phyloP scores from a whole-genome alignment of 2,888 invertebrate species.

The Phortica magna region DNA sequence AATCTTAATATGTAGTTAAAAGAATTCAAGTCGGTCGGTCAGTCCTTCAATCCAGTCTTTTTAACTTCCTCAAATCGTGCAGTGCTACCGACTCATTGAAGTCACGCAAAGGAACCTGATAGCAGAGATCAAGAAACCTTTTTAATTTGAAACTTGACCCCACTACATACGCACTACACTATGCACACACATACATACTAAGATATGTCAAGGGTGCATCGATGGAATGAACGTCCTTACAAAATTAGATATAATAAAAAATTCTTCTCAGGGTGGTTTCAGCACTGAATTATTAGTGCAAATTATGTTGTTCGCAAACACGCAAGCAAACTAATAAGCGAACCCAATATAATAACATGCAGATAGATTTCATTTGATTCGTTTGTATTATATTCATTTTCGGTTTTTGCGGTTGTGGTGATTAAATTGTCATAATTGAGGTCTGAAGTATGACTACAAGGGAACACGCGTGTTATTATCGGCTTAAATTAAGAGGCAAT shows the following conservation, averaged over 20 bases:
- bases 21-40: too few species aligned
- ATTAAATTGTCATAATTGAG: slow-evolving; percentile 73
- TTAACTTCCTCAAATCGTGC: not conserved
- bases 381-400: slow-evolving; percentile 30
- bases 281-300: slow-evolving; percentile 28
- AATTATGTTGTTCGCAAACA: slow-evolving; percentile 30
- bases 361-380: slow-evolving; percentile 22
- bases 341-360: slow-evolving; percentile 7
- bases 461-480: slow-evolving; percentile 54
- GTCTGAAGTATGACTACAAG: slow-evolving; percentile 8
- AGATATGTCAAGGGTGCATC: slow-evolving; percentile 1
- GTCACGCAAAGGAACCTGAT: slow-evolving; percentile 6
- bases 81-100: not conserved
- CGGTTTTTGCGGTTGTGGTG: slow-evolving; percentile 60
- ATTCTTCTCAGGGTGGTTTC: not conserved
- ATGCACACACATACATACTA: too few species aligned
- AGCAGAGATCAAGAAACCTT: not conserved
- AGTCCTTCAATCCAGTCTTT: too few species aligned
- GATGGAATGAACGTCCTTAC: not conserved
- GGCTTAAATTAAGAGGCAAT: slow-evolving; percentile 57
- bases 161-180: not conserved
- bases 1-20: too few species aligned
- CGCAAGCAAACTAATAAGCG: not conserved
- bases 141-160: slow-evolving; percentile 25
- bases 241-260: not conserved